Evolutionary conservation across 2,797 vertebrate species (phyloP), one percentile per base, ranked within the genome.

Genomic region (Chelonia mydas): DNA sequence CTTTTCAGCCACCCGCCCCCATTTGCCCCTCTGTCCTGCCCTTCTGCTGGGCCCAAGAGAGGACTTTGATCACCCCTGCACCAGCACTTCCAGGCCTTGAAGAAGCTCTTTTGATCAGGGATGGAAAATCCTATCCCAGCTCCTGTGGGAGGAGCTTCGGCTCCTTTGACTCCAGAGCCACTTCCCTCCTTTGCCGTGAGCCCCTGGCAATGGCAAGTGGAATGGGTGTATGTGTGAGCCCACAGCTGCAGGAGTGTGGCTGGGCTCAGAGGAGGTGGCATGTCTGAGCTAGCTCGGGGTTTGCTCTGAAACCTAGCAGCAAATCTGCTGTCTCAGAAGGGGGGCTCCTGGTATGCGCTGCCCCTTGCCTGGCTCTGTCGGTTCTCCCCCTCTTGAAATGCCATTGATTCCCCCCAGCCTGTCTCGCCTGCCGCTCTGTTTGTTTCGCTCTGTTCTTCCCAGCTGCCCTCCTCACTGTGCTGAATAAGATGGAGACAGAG

Each of bases 401-500:
- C 4, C 25, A 7, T 37, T 8, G 15, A 41, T 78, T 77, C n/a
- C n/a, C 27, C 8, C 19, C 2, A 4, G 21, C 0, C 0, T n/a
- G 51, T 23, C 50, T 25, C 33, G 9, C 5, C 6, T 21, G 19
- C 50, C 2, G 17, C 78, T n/a, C 51, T 90, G n/a, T 27, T 53
- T 19, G 50, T 51, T 53, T 53, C 8, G 7, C 15, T 50, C 15
- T 27, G 1, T 11, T 0, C 28, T 51, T 65, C 37, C 11, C 78
- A 91, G 72, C 65, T 89, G 76, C 76, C 87, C 49, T 19, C 51
- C 88, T 87, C 89, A 77, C 86, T 0, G 2, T 81, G 90, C 93
- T 96, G 9, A 68, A 84, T 85, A 90, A 78, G 41, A n/a, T 16
- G 6, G 86, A 97, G 94, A 90, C 28, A 92, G 80, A 1, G 61